Conservation (phyloP, 2,113 vertebrate species). For the Circaetus cinerascens region DNA sequence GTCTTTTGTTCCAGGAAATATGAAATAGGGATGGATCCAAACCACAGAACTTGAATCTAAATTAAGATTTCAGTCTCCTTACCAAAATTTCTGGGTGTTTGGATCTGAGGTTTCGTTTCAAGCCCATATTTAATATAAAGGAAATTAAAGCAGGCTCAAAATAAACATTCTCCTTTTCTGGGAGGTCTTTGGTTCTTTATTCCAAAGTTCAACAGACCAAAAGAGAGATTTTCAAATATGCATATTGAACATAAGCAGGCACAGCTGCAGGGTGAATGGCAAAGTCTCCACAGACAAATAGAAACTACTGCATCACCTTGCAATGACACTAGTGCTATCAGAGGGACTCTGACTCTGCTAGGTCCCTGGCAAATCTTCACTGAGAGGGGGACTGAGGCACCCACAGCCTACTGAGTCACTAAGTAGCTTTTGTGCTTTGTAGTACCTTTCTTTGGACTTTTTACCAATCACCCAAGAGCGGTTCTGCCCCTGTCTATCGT, state of each 20-base stretch:
- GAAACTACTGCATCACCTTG: not conserved
- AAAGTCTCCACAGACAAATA: not conserved
- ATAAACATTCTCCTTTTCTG: not conserved
- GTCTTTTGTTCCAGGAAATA: slow-evolving; percentile 7
- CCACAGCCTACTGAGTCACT: not conserved
- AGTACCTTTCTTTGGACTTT: not conserved
- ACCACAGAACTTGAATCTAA: slow-evolving; percentile 16
- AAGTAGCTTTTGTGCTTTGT: not conserved
- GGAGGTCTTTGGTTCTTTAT: not conserved
- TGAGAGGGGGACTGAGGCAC: not conserved
- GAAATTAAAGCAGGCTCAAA: not conserved
- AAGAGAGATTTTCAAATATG: not conserved
- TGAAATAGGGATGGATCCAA: not conserved
- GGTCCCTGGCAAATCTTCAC: not conserved
- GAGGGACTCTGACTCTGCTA: not conserved
- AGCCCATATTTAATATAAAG: not conserved
- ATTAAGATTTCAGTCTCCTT: not conserved
- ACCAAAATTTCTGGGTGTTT: not conserved
- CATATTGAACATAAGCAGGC: not conserved
- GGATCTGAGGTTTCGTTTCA: not conserved
- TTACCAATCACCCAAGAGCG: not conserved
- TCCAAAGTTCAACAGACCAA: not conserved
- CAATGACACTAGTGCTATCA: not conserved
- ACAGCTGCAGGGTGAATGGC: not conserved
- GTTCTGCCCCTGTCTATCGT: not conserved